Base-by-base conservation (phyloP, 1,140 invertebrate genomes). In the Leptopilina boulardi region DNA sequence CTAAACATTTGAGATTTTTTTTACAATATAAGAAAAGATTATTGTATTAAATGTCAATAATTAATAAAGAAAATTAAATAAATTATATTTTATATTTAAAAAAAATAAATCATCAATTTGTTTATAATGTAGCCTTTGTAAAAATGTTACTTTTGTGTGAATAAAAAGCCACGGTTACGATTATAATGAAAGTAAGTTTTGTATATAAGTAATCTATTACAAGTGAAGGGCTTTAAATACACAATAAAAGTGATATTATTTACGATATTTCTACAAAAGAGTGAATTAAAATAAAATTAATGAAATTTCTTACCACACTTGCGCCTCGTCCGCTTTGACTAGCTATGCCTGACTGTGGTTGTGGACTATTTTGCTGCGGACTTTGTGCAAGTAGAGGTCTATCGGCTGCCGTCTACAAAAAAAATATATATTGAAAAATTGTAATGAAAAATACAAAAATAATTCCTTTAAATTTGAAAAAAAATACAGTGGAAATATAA, bases 291-390 rank as follows among this genome's bases (percentile, higher is more conserved):
- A 74, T 23, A 21, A 18, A 73, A 56, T 75, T 79, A 76, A 74
- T 18, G 23, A 47, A 80, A 70, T 85, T n/a, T 93, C 95, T 94
- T 92, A 98, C 97, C 93, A 98, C 96, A 85, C 94, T 96, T 73
- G 95, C 95, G 76, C 96, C 96, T 76, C 97, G 93, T 74, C 97
- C 97, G 34, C 96, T 97, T 88, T 98, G 96, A 75, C 94, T 93
- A n/a, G 94, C 94, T 79, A 95, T 88, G n/a, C 89, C 91, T 23
- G 89, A 88, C 23, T 92, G 91, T 21, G 94, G 91, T 82, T 94
- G 94, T 1, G 94, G 94, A 84, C 93, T 94, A 79, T 93, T 93
- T 2, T 92, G 73, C 23, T 90, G 87, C 19, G 91, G 89, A 77
- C 89, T 89, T 79, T 93, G 91, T 30, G 89, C 89, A 15, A 92